These are phyloP conservation scores for Gymnogyps californianus DNA, from an alignment of 2,113 vertebrate species.

Conservation along the genomic window DNA sequence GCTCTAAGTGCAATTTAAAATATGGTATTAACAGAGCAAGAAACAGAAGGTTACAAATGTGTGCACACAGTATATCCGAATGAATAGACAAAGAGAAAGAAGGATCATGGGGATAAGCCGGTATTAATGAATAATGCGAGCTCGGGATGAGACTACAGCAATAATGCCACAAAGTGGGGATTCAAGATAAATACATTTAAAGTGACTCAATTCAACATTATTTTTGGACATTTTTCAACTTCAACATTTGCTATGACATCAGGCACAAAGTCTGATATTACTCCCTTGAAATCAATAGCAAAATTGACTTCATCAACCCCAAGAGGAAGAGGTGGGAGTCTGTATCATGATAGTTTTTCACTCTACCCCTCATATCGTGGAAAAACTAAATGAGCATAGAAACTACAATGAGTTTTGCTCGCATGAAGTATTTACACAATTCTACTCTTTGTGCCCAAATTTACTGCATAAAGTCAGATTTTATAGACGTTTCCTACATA, in stretches of 20 bases:
- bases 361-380: neutral
- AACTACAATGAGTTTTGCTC: neutral
- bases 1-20: conserved; percentile 25
- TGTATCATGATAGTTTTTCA: neutral
- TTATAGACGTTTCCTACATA: neutral
- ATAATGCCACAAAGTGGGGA: conserved; percentile 1
- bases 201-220: neutral
- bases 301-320: neutral
- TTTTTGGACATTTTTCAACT: conserved; percentile 18
- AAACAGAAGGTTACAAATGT: conserved; percentile 23
- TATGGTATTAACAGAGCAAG: neutral
- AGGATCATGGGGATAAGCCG: neutral
- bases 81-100: neutral
- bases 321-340: neutral
- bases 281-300: neutral
- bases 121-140: conserved; percentile 40
- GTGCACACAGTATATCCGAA: neutral
- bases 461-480: neutral
- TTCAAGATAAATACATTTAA: conserved; percentile 27
- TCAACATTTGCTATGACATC: neutral
- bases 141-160: neutral
- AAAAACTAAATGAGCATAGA: neutral
- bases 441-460: neutral
- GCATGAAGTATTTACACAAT: neutral
- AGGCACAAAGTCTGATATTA: neutral